Conservation (phyloP, 2,797 vertebrate genomes). For the Rhinatrema bivittatum region DNA sequence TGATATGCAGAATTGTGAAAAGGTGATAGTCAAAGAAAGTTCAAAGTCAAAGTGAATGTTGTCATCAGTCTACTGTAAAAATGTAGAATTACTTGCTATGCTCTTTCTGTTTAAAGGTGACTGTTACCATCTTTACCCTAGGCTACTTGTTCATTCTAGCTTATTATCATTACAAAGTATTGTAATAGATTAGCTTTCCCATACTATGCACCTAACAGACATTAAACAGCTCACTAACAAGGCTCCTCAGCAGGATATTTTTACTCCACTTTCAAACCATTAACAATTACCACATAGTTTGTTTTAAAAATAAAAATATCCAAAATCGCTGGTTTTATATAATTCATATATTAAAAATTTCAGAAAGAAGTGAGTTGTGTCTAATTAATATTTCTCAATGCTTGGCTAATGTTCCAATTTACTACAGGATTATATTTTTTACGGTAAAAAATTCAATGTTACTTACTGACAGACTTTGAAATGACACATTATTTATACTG, state of each 20-base stretch:
- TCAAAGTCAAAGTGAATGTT: conserved; percentile 57
- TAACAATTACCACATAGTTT: conserved; percentile 45
- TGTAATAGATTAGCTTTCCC: conserved; percentile 50
- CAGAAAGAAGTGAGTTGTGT: conserved; percentile 29
- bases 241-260: conserved; percentile 38
- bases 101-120: conserved; percentile 53
- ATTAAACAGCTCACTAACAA: conserved; percentile 44
- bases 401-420: conserved; percentile 52
- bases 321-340: no score
- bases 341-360: conserved; percentile 49
- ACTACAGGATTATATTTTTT: conserved; percentile 55
- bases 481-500: conserved; percentile 56
- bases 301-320: conserved; percentile 44
- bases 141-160: conserved; percentile 50
- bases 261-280: no score
- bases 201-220: conserved; percentile 45
- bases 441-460: conserved; percentile 60
- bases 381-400: conserved; percentile 61
- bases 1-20: conserved; percentile 45
- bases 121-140: conserved; percentile 50
- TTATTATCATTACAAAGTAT: conserved; percentile 57
- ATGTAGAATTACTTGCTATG: conserved; percentile 50
- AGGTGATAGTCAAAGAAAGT: conserved; percentile 50
- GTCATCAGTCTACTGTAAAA: conserved; percentile 51
- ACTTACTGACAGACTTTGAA: conserved; percentile 59